Conservation (phyloP, 1,140 invertebrate species). For the Zaprionus camerounensis region DNA sequence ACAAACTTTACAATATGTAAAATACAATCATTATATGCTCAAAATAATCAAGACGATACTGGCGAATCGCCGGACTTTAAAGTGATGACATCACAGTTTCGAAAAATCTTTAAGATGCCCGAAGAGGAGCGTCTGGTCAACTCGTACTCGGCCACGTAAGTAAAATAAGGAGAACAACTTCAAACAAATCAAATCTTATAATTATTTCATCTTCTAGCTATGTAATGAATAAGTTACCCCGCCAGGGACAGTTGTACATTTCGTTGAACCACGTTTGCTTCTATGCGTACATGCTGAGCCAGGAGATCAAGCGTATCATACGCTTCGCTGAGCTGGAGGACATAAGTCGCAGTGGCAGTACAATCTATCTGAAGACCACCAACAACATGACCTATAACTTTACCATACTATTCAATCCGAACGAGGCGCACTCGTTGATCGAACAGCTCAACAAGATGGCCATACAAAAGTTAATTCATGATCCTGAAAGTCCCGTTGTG, state of each 20-base stretch:
- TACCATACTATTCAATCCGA: constrained; percentile 92
- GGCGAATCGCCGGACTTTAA: constrained; percentile 79
- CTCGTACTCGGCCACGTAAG: constrained; percentile 96
- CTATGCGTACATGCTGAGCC: constrained; percentile 96
- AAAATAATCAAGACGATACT: constrained; percentile 76
- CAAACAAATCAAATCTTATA: not conserved
- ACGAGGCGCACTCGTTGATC: constrained; percentile 96
- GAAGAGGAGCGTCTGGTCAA: constrained; percentile 98
- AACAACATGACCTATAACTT: constrained; percentile 83
- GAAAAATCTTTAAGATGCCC: constrained; percentile 94
- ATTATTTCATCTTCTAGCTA: constrained; percentile 87
- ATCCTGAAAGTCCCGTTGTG: constrained; percentile 81
- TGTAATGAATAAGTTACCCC: constrained; percentile 95
- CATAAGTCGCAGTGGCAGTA: constrained; percentile 65
- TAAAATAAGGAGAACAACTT: constrained; percentile 44
- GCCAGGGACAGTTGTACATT: constrained; percentile 98
- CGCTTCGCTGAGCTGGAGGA: constrained; percentile 85
- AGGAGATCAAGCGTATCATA: constrained; percentile 94
- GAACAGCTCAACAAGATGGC: constrained; percentile 98
- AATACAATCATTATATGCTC: constrained; percentile 89
- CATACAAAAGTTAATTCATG: constrained; percentile 91
- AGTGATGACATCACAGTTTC: constrained; percentile 89
- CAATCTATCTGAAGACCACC: constrained; percentile 79
- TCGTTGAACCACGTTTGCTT: constrained; percentile 98
- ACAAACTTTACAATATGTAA: constrained; percentile 98